Conservation (phyloP, 2,888 invertebrate species). For the Euplexia lucipara region DNA sequence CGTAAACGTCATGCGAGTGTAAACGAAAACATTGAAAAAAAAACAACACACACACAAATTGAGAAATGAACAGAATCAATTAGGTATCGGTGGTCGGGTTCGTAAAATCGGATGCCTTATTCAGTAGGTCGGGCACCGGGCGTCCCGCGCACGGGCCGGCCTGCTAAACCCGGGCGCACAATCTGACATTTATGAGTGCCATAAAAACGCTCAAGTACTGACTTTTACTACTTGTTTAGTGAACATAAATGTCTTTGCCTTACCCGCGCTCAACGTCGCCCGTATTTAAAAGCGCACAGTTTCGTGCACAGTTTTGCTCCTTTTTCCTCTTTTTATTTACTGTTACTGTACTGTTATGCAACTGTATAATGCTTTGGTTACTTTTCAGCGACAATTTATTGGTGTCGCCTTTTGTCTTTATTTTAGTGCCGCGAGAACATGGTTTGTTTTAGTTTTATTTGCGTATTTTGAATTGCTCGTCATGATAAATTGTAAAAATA, state of each 20-base stretch:
- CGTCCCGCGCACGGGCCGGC: constrained; percentile 77
- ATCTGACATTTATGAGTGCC: constrained; percentile 91
- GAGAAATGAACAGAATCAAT: constrained; percentile 84
- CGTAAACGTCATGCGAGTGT: constrained; percentile 70
- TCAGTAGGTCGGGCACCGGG: constrained; percentile 69
- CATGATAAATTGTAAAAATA: constrained; percentile 66
- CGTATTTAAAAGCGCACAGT: constrained; percentile 91
- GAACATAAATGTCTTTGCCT: constrained; percentile 92
- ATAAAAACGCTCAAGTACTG: constrained; percentile 92
- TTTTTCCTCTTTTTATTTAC: constrained; percentile 89
- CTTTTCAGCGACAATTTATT: constrained; percentile 89
- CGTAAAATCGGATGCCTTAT: constrained; percentile 69
- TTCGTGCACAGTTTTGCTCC: constrained; percentile 88
- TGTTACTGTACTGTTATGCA: constrained; percentile 89
- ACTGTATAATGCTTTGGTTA: constrained; percentile 90
- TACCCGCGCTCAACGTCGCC: constrained; percentile 89
- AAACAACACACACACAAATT: constrained; percentile 71
- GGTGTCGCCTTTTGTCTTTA: constrained; percentile 87
- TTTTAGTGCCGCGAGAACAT: constrained; percentile 84
- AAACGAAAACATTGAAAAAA: constrained; percentile 62
- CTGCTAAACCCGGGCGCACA: constrained; percentile 87
- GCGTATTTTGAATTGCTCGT: constrained; percentile 74
- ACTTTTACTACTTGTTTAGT: constrained; percentile 92
- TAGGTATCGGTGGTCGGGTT: constrained; percentile 73
- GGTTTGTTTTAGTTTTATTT: constrained; percentile 82